These are phyloP conservation scores for Suncus etruscus DNA, from an alignment of 2,113 vertebrate genomes.

Conservation along the genomic window DNA sequence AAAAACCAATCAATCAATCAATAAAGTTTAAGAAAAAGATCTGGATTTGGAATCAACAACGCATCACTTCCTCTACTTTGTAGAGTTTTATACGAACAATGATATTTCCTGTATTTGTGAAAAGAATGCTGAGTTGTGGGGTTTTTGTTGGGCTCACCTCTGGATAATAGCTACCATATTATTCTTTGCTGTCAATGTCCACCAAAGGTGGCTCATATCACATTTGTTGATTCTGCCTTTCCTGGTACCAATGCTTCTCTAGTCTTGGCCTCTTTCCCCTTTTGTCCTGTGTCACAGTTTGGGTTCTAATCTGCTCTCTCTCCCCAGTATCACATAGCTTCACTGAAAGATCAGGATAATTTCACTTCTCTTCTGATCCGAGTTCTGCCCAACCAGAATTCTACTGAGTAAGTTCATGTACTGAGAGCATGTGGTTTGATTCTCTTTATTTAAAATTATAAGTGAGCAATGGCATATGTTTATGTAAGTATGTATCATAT, in stretches of 20 bases:
- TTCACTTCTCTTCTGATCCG: not conserved
- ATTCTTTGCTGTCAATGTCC: not conserved
- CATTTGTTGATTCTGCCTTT: not conserved
- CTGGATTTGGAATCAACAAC: not conserved
- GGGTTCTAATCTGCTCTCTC: not conserved
- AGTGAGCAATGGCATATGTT: not conserved
- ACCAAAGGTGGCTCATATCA: too few relatives aligned
- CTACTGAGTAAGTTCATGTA: not conserved
- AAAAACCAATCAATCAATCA: too few relatives aligned
- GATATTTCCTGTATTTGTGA: too few relatives aligned
- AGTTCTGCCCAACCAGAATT: not conserved
- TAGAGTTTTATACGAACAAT: not conserved
- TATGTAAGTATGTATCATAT: not conserved
- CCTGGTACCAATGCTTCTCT: too few relatives aligned
- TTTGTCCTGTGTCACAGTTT: not conserved
- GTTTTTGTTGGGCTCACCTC: too few relatives aligned
- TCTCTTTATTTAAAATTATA: not conserved
- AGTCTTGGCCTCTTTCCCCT: not conserved
- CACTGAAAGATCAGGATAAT: not conserved
- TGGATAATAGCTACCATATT: not conserved
- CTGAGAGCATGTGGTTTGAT: not conserved
- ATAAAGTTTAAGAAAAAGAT: too few relatives aligned
- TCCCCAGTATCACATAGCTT: not conserved
- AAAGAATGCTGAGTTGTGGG: fast-evolving
- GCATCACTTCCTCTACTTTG: not conserved